Evolutionary conservation across 2,888 invertebrate genomes (phyloP), one percentile per base, ranked within the genome.

Genomic region (Melanostoma scalare): DNA sequence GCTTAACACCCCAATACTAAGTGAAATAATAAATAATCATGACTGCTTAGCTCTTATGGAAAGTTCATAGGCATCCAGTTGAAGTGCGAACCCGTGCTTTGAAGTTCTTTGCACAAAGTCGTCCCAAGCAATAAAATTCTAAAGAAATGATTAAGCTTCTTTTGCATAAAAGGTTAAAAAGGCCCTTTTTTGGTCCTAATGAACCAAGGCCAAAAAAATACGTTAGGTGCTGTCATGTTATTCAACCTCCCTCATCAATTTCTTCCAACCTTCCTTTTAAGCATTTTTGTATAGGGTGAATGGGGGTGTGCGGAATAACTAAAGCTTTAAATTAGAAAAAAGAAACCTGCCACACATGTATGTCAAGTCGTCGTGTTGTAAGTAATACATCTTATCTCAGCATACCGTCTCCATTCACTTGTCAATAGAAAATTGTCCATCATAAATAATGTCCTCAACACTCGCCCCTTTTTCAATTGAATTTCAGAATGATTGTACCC

Each of bases 371-470:
- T 5, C 58, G 44, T n/a, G 10, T n/a, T 44, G 42, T 33, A 8
- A 8, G 4, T 20, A 74, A 69, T 55, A 44, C 30, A 50, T 56
- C 74, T 69, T 63, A 63, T 76, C 52, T 76, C 8, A 31, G 35
- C n/a, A 42, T 4, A 52, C 53, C 69, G 55, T 65, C 55, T 20
- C 42, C 50, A 60, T 67, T 58, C 31, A 53, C 40, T 71, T 72
- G 72, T 72, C 76, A 75, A 67, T 71, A 36, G 40, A 44, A 71
- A 65, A 75, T 60, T 60, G 44, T 60, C 52, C 55, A 67, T 68
- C 38, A 71, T 77, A 71, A 71, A 77, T 77, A 65, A 77, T 71
- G 36, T 42, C 44, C 52, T 36, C 56, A 60, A n/a, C 50, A 9
- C 40, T 20, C 56, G 6, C 42, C 38, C 60, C 50, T n/a, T 35